Base-by-base conservation (phyloP, 2,888 invertebrate species). In the Megastigmus dorsalis region DNA sequence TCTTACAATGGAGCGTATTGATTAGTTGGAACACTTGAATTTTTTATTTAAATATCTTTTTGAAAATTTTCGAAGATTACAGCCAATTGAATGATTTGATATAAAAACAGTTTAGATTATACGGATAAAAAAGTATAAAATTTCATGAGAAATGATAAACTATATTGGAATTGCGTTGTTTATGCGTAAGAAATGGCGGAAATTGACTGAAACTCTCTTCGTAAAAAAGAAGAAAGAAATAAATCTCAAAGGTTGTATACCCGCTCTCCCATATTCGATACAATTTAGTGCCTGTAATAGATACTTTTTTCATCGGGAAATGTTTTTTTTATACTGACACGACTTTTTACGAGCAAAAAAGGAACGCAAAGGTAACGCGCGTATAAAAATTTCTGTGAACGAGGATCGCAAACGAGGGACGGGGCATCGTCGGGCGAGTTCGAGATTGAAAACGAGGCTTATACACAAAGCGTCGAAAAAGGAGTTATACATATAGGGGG, bases 381-480 rank as follows among this genome's bases (percentile, higher is more conserved):
- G 36, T 23, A 20, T 41, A 28, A 26, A 55, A 67, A 55, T 33
- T 33, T 30, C 23, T n/a, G 3, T 7, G 26, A 68, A 59, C 28
- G 28, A 59, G n/a, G 38, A 59, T 59, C 38, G 28, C 60, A 70
- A 5, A 13, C 33, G 23, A n/a, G n/a, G n/a, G n/a, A n/a, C n/a
- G n/a, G n/a, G n/a, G n/a, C n/a, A 15, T n/a, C 26, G 41, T 6
- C n/a, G n/a, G n/a, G n/a, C n/a, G 41, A 57, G 20, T 23, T 7
- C 0, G 15, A 20, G 41, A n/a, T n/a, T 3, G 55, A 20, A 7
- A 57, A 41, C 4, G 23, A 26, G 26, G 23, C 38, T 45, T 23
- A 18, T 15, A 13, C 26, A 66, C 50, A 59, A 66, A 60, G 18
- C 41, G 23, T 23, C 15, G 9, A 71, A 30, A 52, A 60, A 60